A percentile compares a stretch with the other conserved stretches of the same genome.
Evolutionary conservation across 2,113 vertebrate genomes (phyloP).

Genomic region (Megalops atlanticus): DNA sequence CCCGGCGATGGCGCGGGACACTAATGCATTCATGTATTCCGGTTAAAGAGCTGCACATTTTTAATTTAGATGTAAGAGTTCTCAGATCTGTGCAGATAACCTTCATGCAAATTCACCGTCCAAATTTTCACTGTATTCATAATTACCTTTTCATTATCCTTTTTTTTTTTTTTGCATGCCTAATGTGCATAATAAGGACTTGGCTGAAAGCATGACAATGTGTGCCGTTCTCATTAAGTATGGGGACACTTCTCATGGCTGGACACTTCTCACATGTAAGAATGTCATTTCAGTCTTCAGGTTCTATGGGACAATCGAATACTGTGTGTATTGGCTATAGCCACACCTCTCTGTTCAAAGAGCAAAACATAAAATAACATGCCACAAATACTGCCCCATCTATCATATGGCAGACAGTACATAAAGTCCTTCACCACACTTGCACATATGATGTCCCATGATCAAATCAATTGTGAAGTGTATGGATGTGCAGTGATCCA

Average conservation of each 20-base stretch:
- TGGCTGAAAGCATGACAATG: not conserved
- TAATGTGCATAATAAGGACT: not conserved
- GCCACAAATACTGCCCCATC: not conserved
- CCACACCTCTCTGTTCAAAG: too few relatives aligned
- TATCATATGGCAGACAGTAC: not conserved
- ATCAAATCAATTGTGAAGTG: not conserved
- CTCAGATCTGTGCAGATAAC: slow-evolving; percentile 12
- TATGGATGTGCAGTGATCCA: not conserved
- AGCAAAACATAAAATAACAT: too few relatives aligned
- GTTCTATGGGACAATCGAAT: too few relatives aligned
- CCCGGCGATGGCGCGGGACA: not conserved
- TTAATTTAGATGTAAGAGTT: slow-evolving; percentile 17
- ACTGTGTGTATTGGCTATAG: too few relatives aligned
- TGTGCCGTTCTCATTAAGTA: not conserved
- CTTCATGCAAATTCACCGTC: slow-evolving; percentile 16
- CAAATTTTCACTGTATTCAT: slow-evolving; percentile 7
- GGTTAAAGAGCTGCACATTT: not conserved
- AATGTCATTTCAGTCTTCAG: not conserved
- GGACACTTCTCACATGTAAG: not conserved
- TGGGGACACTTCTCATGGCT: not conserved
- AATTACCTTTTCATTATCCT: slow-evolving; percentile 3
- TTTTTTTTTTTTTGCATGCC: slow-evolving; percentile 1
- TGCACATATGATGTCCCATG: not conserved
- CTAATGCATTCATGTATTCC: slow-evolving; percentile 18
- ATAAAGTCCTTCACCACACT: not conserved